Conservation (phyloP, 1,140 invertebrate genomes). For the Vanessa tameamea region DNA sequence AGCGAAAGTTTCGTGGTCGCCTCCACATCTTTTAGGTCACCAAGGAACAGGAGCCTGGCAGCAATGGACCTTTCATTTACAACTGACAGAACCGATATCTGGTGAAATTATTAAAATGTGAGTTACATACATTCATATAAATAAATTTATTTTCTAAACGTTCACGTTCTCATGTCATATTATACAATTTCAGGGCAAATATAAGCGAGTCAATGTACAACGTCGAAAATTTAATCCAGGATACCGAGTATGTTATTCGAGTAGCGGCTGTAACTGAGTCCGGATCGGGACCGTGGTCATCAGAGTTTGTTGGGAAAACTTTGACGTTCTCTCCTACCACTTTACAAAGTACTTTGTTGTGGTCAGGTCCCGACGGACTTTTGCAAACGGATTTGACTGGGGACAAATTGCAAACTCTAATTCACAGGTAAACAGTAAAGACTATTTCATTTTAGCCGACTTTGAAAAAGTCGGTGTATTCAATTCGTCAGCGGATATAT, state of each 20-base stretch:
- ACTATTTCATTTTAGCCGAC: neutral
- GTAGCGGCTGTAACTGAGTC: slow-evolving; percentile 88
- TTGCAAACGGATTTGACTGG: slow-evolving; percentile 88
- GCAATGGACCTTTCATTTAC: slow-evolving; percentile 92
- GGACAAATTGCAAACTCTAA: slow-evolving; percentile 84
- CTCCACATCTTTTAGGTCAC: slow-evolving; percentile 87
- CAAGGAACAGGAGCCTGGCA: slow-evolving; percentile 92
- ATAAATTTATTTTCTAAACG: neutral
- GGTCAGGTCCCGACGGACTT: slow-evolving; percentile 86
- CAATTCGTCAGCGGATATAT: no score
- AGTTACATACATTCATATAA: slow-evolving; percentile 29
- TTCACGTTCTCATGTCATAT: neutral
- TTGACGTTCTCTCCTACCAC: slow-evolving; percentile 77
- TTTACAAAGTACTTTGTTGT: slow-evolving; percentile 83
- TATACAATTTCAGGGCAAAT: slow-evolving; percentile 64
- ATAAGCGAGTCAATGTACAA: slow-evolving; percentile 84
- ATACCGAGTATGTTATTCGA: slow-evolving; percentile 88
- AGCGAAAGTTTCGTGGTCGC: slow-evolving; percentile 90
- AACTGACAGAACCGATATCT: slow-evolving; percentile 82
- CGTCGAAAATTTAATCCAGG: slow-evolving; percentile 85
- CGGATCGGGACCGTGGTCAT: slow-evolving; percentile 90
- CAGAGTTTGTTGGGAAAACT: slow-evolving; percentile 85
- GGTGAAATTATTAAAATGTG: slow-evolving; percentile 62
- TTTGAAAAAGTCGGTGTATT: neutral
- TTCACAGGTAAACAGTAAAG: slow-evolving; percentile 77